phyloP scores from a whole-genome alignment of 2,888 invertebrate species.

The Litoditis marina region DNA sequence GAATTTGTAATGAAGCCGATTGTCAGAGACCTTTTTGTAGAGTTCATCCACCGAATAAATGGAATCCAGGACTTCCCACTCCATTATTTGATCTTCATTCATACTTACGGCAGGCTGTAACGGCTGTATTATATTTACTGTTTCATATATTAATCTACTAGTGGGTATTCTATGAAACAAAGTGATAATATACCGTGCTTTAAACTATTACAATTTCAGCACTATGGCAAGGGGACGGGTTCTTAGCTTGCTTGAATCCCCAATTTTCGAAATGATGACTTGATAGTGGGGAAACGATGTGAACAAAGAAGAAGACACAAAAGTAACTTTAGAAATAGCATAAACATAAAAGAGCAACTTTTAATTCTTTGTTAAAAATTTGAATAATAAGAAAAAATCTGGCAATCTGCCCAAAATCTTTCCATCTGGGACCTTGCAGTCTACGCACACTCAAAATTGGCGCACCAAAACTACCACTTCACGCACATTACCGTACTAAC shows the following conservation, averaged over 20 bases:
- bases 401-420: neutral
- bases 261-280: neutral
- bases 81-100: slow-evolving; percentile 11
- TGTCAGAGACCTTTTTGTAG: slow-evolving; percentile 9
- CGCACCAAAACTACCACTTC: too few species aligned
- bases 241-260: too few species aligned
- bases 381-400: neutral
- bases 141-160: too few species aligned
- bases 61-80: slow-evolving; percentile 13
- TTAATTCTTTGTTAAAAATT: slow-evolving; percentile 2
- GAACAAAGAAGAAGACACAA: neutral
- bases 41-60: slow-evolving; percentile 7
- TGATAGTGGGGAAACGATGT: neutral
- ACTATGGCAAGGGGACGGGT: too few species aligned
- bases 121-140: too few species aligned
- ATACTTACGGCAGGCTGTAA: neutral
- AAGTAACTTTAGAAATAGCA: too few species aligned
- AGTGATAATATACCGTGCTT: too few species aligned
- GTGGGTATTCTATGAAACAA: too few species aligned
- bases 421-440: neutral
- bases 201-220: too few species aligned
- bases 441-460: too few species aligned
- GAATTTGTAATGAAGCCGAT: slow-evolving; percentile 5
- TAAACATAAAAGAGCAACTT: neutral
- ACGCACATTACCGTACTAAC: too few species aligned